phyloP scores from a whole-genome alignment of 2,113 vertebrate genomes.

The Microcebus jonahi region DNA sequence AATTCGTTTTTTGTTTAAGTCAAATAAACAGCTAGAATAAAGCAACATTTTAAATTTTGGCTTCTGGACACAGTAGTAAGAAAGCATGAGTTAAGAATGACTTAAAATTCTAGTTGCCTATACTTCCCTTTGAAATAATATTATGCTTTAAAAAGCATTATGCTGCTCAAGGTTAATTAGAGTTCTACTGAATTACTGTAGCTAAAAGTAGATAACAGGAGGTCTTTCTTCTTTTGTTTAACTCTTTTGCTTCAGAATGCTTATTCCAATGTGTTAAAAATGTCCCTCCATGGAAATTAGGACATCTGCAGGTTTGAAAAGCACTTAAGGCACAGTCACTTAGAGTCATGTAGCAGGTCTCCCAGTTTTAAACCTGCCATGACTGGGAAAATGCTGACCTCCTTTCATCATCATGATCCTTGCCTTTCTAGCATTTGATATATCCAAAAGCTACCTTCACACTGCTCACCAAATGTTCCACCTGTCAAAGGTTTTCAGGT shows the following conservation, averaged over 20 bases:
- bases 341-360: background rate
- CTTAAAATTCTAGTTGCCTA: background rate
- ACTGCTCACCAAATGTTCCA: background rate
- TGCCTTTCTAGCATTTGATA: background rate
- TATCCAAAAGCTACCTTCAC: too few relatives aligned
- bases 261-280: background rate
- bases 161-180: background rate
- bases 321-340: background rate
- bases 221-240: background rate
- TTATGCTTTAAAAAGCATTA: background rate
- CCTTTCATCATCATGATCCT: rapidly evolving
- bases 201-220: background rate
- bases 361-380: background rate
- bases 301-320: background rate
- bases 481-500: background rate
- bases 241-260: background rate
- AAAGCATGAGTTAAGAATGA: background rate
- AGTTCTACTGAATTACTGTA: background rate
- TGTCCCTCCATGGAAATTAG: background rate
- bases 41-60: background rate
- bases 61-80: background rate
- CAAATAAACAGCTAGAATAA: conserved; percentile 4
- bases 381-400: background rate
- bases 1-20: background rate
- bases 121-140: background rate